phyloP scores from a whole-genome alignment of 23 tunicate genomes.

The Styela clava region DNA sequence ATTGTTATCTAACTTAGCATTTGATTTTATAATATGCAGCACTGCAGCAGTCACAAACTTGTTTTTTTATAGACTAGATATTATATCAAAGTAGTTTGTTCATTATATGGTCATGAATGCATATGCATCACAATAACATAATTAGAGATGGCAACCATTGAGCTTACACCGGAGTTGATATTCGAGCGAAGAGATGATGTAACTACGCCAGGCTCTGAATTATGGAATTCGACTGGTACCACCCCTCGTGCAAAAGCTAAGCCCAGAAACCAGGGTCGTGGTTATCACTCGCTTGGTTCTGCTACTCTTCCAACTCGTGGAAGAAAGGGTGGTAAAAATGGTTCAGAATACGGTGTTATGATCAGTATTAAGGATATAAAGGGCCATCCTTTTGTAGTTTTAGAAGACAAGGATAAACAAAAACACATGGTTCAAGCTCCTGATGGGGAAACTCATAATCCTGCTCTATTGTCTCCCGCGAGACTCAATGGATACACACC shows the following conservation, averaged over 20 bases:
- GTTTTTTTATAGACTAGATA: too few species aligned
- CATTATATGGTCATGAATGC: too few species aligned
- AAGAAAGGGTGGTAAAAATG: constrained; percentile 9
- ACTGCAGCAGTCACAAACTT: too few species aligned
- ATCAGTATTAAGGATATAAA: constrained; percentile 82
- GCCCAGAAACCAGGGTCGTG: constrained; percentile 24
- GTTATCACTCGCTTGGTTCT: constrained; percentile 55
- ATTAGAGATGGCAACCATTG: constrained; percentile 35
- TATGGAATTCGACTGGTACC: constrained; percentile 27
- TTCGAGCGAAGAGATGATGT: constrained; percentile 64
- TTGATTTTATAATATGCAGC: too few species aligned
- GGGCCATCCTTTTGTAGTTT: constrained; percentile 78
- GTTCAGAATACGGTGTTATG: constrained; percentile 64
- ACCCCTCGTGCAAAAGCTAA: neutral
- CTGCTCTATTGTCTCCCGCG: constrained; percentile 20
- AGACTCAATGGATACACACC: constrained; percentile 36
- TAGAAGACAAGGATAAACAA: constrained; percentile 83
- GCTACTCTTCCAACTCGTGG: constrained; percentile 26
- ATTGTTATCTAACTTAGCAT: too few species aligned
- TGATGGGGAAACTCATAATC: constrained; percentile 47
- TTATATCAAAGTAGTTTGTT: too few species aligned
- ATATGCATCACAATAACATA: neutral
- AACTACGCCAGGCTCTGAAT: constrained; percentile 25
- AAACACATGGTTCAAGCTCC: constrained; percentile 91
- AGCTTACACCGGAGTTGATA: constrained; percentile 64